A percentile compares a stretch with the other conserved stretches of the same genome.
phyloP scores from a whole-genome alignment of 23 tunicate genomes.

The Halocynthia roretzi region DNA sequence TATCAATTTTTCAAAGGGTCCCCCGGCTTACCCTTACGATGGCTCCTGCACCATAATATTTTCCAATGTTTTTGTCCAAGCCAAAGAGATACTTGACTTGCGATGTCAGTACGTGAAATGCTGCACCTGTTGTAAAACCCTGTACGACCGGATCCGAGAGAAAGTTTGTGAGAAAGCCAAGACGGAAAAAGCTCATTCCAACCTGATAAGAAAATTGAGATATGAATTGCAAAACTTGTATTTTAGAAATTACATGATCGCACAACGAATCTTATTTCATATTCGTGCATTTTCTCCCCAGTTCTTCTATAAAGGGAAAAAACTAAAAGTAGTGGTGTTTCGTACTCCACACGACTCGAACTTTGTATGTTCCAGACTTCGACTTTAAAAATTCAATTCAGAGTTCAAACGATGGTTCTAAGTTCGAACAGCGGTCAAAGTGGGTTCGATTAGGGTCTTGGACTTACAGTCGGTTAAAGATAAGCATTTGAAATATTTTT shows the following conservation, averaged over 20 bases:
- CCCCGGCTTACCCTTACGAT: constrained; percentile 42
- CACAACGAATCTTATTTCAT: neutral
- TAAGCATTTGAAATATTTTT: too few relatives aligned
- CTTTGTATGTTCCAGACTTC: too few relatives aligned
- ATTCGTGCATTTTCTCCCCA: too few relatives aligned
- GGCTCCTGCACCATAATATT: constrained; percentile 61
- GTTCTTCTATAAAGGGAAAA: too few relatives aligned
- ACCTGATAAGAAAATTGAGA: constrained; percentile 28
- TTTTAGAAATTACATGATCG: neutral
- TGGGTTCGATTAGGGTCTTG: too few relatives aligned
- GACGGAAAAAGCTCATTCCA: constrained; percentile 63
- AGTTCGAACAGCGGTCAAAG: too few relatives aligned
- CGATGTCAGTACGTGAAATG: constrained; percentile 79
- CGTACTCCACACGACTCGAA: too few relatives aligned
- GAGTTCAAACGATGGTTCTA: too few relatives aligned
- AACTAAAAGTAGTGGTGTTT: too few relatives aligned
- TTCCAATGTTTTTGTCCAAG: constrained; percentile 52
- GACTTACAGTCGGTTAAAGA: too few relatives aligned
- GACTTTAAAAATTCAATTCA: too few relatives aligned
- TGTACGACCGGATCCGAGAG: constrained; percentile 96
- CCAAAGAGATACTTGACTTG: constrained; percentile 93
- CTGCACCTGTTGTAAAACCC: constrained; percentile 93
- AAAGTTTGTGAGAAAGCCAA: constrained; percentile 85
- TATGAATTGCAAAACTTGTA: neutral
- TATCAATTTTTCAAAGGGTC: too few relatives aligned